phyloP scores from a whole-genome alignment of 1,140 invertebrate genomes.

The Eulimnadia texana region DNA sequence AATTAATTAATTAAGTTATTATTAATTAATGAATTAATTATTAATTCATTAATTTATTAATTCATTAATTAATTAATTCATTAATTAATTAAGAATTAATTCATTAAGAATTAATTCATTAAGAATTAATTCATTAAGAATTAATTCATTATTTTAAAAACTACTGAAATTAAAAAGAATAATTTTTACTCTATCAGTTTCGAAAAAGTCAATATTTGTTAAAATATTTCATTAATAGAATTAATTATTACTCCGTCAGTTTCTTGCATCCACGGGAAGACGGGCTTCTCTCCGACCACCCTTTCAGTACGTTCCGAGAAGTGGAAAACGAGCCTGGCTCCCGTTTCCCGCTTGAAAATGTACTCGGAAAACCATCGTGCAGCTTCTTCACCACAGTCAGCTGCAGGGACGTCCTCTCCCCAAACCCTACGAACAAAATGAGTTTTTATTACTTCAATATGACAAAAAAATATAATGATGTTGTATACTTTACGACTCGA shows the following conservation, averaged over 20 bases:
- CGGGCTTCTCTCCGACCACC: neutral
- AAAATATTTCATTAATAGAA: no score
- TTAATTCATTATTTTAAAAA: no score
- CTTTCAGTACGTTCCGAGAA: neutral
- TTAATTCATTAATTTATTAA: no score
- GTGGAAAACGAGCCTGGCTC: slow-evolving; percentile 1
- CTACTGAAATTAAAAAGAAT: no score
- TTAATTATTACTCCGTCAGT: slow-evolving; percentile 11
- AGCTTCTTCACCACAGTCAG: slow-evolving; percentile 10
- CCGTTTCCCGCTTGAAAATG: slow-evolving; percentile 2
- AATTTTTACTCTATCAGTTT: no score
- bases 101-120: no score
- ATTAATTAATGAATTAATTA: no score
- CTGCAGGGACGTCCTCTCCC: slow-evolving; percentile 4
- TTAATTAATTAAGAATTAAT: no score
- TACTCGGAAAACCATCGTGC: slow-evolving; percentile 6
- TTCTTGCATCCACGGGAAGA: slow-evolving; percentile 3
- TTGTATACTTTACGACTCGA: neutral
- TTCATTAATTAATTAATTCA: no score
- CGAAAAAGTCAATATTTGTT: no score
- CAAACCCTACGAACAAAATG: neutral
- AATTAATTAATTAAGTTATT: no score
- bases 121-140: no score
- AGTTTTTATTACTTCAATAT: neutral
- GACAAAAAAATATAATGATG: neutral